These are phyloP conservation scores for Saimiri boliviensis DNA, from an alignment of 2,113 vertebrate genomes.

Conservation along the genomic window DNA sequence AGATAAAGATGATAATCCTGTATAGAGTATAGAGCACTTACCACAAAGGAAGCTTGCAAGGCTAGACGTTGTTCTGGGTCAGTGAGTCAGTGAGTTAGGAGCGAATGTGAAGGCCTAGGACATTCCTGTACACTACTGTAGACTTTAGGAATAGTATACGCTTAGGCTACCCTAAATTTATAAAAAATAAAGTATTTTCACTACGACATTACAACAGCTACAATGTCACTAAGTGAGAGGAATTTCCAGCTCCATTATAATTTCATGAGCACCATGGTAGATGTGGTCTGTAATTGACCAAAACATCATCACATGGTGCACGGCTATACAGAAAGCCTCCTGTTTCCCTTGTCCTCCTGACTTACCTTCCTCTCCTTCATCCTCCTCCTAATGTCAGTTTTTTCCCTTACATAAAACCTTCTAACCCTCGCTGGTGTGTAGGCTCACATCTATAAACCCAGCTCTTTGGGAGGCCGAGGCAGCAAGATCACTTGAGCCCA, in stretches of 20 bases:
- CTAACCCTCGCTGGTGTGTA: no score
- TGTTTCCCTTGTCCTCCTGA: neutral
- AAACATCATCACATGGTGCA: neutral
- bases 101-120: neutral
- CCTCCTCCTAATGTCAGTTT: neutral
- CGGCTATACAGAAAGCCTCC: fast-evolving
- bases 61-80: neutral
- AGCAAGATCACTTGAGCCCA: neutral
- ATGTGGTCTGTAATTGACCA: neutral
- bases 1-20: neutral
- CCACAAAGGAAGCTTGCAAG: neutral
- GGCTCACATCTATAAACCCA: neutral
- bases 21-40: neutral
- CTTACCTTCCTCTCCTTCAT: neutral
- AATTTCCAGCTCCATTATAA: neutral
- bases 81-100: neutral
- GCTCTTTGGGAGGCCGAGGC: neutral
- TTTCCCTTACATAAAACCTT: neutral
- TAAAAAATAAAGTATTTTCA: neutral
- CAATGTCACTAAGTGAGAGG: neutral
- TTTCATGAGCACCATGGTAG: neutral
- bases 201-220: neutral
- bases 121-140: neutral
- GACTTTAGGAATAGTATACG: neutral
- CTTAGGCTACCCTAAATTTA: neutral